phyloP scores from a whole-genome alignment of 2,888 invertebrate species.

The Chrysodeixis includens region DNA sequence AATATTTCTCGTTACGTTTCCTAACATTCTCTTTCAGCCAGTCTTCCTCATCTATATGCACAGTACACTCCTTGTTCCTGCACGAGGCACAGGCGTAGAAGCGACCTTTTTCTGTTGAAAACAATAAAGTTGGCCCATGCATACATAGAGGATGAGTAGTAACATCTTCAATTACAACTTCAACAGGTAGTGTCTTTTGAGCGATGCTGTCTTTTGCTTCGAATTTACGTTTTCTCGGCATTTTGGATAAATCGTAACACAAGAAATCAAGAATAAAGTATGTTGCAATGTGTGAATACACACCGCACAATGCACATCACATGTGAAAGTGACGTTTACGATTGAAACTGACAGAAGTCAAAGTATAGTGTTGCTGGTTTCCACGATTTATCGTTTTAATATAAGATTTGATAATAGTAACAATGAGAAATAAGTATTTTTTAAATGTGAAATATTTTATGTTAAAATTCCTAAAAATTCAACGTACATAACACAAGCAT shows the following conservation, averaged over 20 bases:
- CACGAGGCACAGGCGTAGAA: constrained; percentile 96
- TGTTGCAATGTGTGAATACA: no score
- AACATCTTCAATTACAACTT: constrained; percentile 89
- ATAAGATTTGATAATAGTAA: no score
- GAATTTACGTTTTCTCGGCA: constrained; percentile 80
- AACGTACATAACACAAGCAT: no score
- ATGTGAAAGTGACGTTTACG: constrained; percentile 25
- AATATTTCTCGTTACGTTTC: constrained; percentile 83
- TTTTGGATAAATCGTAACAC: constrained; percentile 45
- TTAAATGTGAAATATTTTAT: no score
- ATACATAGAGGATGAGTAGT: constrained; percentile 91
- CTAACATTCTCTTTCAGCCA: constrained; percentile 87
- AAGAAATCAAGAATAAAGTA: neutral
- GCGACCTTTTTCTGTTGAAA: constrained; percentile 88
- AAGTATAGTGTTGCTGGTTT: neutral
- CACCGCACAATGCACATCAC: constrained; percentile 3
- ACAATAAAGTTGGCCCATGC: constrained; percentile 94
- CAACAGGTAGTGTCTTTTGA: constrained; percentile 74
- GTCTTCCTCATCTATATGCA: constrained; percentile 89
- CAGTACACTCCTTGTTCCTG: constrained; percentile 93
- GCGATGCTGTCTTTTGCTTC: constrained; percentile 57
- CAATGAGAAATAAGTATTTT: no score
- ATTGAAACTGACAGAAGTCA: constrained; percentile 10
- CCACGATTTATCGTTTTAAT: no score
- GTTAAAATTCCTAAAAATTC: no score